Evolutionary conservation across 2,888 invertebrate species (phyloP).

Genomic region (Pterostichus niger): DNA sequence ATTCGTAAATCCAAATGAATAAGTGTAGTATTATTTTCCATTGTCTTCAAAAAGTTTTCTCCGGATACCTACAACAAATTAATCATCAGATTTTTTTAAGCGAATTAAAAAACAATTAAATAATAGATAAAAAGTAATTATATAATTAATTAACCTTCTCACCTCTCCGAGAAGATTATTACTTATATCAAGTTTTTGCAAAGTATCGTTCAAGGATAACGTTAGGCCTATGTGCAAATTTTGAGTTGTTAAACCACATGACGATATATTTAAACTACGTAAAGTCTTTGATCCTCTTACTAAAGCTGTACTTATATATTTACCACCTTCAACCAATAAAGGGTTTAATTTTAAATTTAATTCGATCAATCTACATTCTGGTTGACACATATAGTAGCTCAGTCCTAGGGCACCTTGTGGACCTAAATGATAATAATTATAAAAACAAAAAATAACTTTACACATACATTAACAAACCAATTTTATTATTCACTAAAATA

Average conservation of each 20-base stretch:
- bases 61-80: conserved; percentile 70
- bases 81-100: conserved; percentile 3
- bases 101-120: conserved; percentile 33
- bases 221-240: conserved; percentile 71
- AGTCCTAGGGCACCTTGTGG: conserved; percentile 71
- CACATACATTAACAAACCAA: conserved; percentile 70
- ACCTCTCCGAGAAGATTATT: conserved; percentile 76
- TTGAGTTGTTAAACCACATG: conserved; percentile 72
- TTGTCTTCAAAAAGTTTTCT: conserved; percentile 69
- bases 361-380: conserved; percentile 69
- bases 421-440: conserved; percentile 68
- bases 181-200: conserved; percentile 73
- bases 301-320: conserved; percentile 70
- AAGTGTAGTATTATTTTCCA: conserved; percentile 71
- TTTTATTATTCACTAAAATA: conserved; percentile 72
- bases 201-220: conserved; percentile 71
- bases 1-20: conserved; percentile 73
- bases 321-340: conserved; percentile 70
- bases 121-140: conserved; percentile 27
- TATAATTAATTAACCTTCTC: conserved; percentile 67
- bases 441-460: background rate
- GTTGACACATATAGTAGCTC: conserved; percentile 70
- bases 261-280: conserved; percentile 71
- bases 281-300: conserved; percentile 69
- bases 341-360: conserved; percentile 73